Evolutionary conservation across 1,140 invertebrate genomes (phyloP), one percentile per base, ranked within the genome.

Genomic region (Zaprionus kolodkinae): DNA sequence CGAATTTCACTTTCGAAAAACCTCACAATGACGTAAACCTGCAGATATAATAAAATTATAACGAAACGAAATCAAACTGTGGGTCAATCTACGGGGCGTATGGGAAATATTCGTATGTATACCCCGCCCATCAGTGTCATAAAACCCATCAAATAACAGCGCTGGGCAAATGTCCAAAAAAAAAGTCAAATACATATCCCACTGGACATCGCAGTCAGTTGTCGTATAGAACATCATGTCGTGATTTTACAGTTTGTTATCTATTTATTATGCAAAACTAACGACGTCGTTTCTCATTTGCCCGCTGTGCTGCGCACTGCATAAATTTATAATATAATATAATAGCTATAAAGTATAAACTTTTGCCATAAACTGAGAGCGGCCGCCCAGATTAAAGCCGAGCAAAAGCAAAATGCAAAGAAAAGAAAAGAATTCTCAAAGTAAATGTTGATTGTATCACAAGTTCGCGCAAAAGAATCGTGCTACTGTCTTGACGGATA

Each of bases 181-280:
- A 40, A 38, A 25, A 4, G 5, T 40, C 38, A 40, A 13, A 40
- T 40, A n/a, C 38, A 45, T 17, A 1, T 45, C 40, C 40, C 40
- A 15, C 40, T 45, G 40, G 40, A 45, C 40, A 45, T 15, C 40
- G 40, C 13, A n/a, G 6, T 43, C 40, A 15, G n/a, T 7, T 40
- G 13, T n/a, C 13, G 13, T 40, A 13, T 45, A 7, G 40, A 3
- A 9, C 40, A 30, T 30, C 35, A 60, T 36, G 25, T 33, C 33
- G 45, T 45, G 38, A 75, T 62, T 76, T 72, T 79, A 76, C 50
- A 76, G 50, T 78, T 56, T 35, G n/a, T 55, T 57, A 74, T 74
- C 59, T 57, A 57, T 79, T 79, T 81, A 82, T 87, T 85, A 86
- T 82, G 68, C 65, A 70, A 71, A 86, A 72, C 56, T 48, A 68